phyloP scores from a whole-genome alignment of 2,888 invertebrate species.

The Chouioia cunea region DNA sequence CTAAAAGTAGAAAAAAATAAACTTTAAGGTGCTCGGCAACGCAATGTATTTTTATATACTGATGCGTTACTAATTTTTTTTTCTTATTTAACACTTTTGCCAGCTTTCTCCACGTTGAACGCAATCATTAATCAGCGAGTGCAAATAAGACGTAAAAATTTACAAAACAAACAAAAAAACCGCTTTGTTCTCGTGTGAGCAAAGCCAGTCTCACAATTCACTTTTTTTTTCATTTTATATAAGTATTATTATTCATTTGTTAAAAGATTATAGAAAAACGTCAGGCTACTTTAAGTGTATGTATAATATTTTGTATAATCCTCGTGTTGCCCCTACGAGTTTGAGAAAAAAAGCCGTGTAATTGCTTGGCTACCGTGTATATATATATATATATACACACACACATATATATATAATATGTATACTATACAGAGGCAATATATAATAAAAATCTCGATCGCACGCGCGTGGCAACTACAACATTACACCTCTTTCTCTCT shows the following conservation, averaged over 20 bases:
- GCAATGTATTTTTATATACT: constrained; percentile 43
- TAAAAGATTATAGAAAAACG: constrained; percentile 47
- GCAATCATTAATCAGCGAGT: constrained; percentile 41
- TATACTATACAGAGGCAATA: constrained; percentile 43
- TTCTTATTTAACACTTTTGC: constrained; percentile 7
- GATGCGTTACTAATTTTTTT: constrained; percentile 38
- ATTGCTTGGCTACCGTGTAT: not conserved
- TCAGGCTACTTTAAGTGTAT: constrained; percentile 23
- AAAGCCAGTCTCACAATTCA: constrained; percentile 44
- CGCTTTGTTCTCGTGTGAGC: constrained; percentile 32
- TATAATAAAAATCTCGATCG: constrained; percentile 38
- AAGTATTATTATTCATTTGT: not conserved
- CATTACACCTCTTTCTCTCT: constrained; percentile 17
- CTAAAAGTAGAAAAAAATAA: constrained; percentile 44
- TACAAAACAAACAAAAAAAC: constrained; percentile 28
- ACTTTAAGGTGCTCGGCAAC: constrained; percentile 39
- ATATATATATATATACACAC: constrained; percentile 1
- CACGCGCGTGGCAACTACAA: constrained; percentile 35
- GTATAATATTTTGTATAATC: constrained; percentile 15
- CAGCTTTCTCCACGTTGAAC: not conserved
- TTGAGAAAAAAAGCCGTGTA: constrained; percentile 8
- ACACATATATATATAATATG: constrained; percentile 24
- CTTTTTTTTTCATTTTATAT: constrained; percentile 27
- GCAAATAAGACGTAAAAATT: constrained; percentile 44
- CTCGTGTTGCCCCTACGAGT: constrained; percentile 3